Base-by-base conservation (phyloP, 2,797 vertebrate species). In the Chaenodraco wilsoni region DNA sequence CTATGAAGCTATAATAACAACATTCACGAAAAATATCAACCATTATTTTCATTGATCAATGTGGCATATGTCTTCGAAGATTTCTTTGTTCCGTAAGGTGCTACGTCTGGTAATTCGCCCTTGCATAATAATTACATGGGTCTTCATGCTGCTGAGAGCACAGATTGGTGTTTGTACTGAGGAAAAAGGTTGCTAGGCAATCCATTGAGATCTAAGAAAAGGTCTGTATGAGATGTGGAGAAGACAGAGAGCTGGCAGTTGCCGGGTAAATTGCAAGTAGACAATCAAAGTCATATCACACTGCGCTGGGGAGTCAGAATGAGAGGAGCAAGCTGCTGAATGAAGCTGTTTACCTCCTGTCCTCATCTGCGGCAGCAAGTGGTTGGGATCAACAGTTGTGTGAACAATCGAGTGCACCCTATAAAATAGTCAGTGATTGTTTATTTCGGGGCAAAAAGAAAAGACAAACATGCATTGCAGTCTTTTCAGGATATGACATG, bases 151-250 rank as follows among this genome's bases (percentile, higher is more conserved):
- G 73, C 73, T 82, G 67, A 13, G 65, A 58, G 79, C 84, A 74
- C 77, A 87, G 81, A 85, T 78, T 81, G 81, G 78, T 83, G 82
- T 85, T 91, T 87, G 82, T 81, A 50, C 74, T 45, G 76, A 89
- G 79, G 69, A 79, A 87, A 91, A 85, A 87, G 90, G 90, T 93
- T 92, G 90, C 92, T 93, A 91, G 90, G 92, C 91, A 91, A 92
- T 91, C 84, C 86, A 78, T 59, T 70, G 81, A 86, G 89, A 87
- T 88, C 85, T 80, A 85, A 90, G 86, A 89, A 90, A 88, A 89
- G 85, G 87, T 87, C 87, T 86, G 77, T 64, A 82, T 74, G 81
- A 90, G 87, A 88, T 84, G 86, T 80, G 81, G 88, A 2, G 60
- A 84, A 79, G 88, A 91, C 86, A 76, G 78, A 87, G 82, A 81